Evolutionary conservation across 2,888 invertebrate species (phyloP), one percentile per base, ranked within the genome.

Genomic region (Baccha elongata): DNA sequence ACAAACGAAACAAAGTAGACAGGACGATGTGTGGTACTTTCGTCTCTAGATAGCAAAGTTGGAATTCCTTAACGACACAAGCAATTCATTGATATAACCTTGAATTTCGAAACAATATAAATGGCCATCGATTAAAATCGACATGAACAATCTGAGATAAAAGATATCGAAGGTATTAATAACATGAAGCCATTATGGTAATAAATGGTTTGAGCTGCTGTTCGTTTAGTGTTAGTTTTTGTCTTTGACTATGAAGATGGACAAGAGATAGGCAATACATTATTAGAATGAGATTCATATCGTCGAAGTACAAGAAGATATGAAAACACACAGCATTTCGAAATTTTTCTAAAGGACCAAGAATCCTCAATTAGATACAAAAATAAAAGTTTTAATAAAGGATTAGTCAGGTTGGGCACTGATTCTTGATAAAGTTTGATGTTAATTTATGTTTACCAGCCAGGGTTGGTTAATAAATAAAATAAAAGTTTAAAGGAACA

Each of bases 71-170:
- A 68, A 37, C 13, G 23, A 42, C 13, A 23, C 60, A 40, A 26
- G 40, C 60, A 75, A 75, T 60, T 58, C 19, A 75, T 75, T 50
- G 75, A 3, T 5, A 75, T 75, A 75, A 48, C 68, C 68, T 75
- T 75, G 75, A 23, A 23, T 68, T 26, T 5, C 37, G 35, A 60
- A 68, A 75, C 60, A 60, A 67, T 72, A 60, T 60, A 79, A 72
- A 79, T 72, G 65, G 65, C 71, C 52, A n/a, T 60, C 78, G 50
- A 72, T 78, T 71, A 65, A 53, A 65, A 60, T 72, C 52, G 65
- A 71, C 72, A 72, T 72, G 78, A 72, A 52, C 50, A 60, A 72
- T 67, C 58, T 35, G 32, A 65, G 71, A 71, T 78, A 71, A 65
- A 71, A 64, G 46, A 53, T 65, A 65, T 72, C 46, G 58, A 58